Evolutionary conservation across 2,113 vertebrate species (phyloP), one percentile per base, ranked within the genome.

Genomic region (Motacilla tschutschensis): DNA sequence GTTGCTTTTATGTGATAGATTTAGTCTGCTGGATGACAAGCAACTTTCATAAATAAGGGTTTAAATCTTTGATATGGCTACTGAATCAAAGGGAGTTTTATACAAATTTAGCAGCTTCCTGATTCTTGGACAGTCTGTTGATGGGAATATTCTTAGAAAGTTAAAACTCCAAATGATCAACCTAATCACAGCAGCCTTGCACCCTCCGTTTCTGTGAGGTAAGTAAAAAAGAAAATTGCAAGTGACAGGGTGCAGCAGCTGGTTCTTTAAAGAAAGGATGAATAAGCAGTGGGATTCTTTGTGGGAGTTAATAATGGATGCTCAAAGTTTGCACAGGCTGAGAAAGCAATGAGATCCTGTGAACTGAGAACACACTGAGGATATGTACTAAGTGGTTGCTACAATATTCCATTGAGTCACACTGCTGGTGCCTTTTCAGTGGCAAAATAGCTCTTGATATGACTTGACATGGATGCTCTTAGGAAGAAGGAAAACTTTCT

Each of bases 11-110:
- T 59, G 24, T 73, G 57, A 48, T 46, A 73, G 51, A 83, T 88
- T 62, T 55, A 73, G 35, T 67, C 38, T 88, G 29, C 43, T 62
- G 50, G 43, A 76, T 58, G 62, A 69, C 47, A 79, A 92, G 38
- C 36, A 71, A 74, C n/a, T 90, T 93, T 80, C 19, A 38, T 74
- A 92, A 85, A 83, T 59, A 77, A 87, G 64, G 12, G 22, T 51
- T 79, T 66, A 2, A 17, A 33, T 53, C 33, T 89, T 77, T 74
- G 29, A 60, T 38, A 25, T 31, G 76, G 59, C 57, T 80, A 58
- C 60, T 38, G 54, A 75, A 85, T 78, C 53, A 80, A 67, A 91
- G 38, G 35, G 46, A 83, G 3, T 1, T 63, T 70, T 79, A 77
- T 1, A 1, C 4, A 66, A 60, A 10, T 75, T 83, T 72, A 72